Base-by-base conservation (phyloP, 1,140 invertebrate species). In the Drosophila erecta region DNA sequence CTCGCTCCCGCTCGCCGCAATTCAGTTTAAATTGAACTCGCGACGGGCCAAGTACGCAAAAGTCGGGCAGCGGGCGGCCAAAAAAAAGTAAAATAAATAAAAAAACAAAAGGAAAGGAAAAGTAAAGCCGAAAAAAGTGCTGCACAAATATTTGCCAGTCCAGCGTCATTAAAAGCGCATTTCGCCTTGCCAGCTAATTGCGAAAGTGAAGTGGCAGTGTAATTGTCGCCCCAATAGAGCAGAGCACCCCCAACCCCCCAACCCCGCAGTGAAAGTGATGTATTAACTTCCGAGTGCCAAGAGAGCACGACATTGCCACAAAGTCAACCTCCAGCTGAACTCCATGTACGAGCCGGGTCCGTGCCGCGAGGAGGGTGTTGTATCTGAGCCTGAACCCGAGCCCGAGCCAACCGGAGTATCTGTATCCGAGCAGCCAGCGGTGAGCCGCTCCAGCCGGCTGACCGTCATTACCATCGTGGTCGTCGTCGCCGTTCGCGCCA, bases 21-120 rank as follows among this genome's bases (percentile, higher is more conserved):
- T 84, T 90, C 89, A 90, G 85, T 90, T 90, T 90, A 90, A 90
- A 90, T 76, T 90, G 79, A 90, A 90, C 85, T 86, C 64, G 86
- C 85, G 77, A 70, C 65, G 81, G 49, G 71, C 62, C 50, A 81
- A 90, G 77, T 85, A 79, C 85, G 49, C 62, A 65, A 71, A 55
- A 70, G 11, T 46, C 59, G 38, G 47, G 55, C 46, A 40, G 44
- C 51, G 54, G 30, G 54, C 69, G 38, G 60, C 56, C n/a, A 6
- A 27, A 49, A 20, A 58, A 47, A 12, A 40, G 51, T 4, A 24
- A 24, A 24, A 24, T 4, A 30, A 27, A 41, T 30, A 53, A 35
- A 38, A 65, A 30, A 51, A 15, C 8, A 4, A 40, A 59, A n/a
- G n/a, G n/a, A n/a, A 67, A 65, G 72, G 75, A 81, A 30, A 8